Evolutionary conservation across 2,888 invertebrate genomes (phyloP), one percentile per base, ranked within the genome.

Genomic region (Alcis repandata): DNA sequence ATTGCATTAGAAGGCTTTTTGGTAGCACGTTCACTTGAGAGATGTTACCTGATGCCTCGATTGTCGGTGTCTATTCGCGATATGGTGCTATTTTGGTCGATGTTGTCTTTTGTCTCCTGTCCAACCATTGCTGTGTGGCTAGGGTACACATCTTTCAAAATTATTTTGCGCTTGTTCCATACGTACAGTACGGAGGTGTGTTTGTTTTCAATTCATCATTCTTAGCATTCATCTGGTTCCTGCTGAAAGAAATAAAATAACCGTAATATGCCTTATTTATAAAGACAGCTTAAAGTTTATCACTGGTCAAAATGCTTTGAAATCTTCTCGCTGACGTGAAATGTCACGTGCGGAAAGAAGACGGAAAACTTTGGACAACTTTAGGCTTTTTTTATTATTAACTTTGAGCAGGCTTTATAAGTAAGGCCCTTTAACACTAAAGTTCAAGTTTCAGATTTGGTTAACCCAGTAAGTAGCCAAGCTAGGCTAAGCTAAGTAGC

Each of bases 61-160:
- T 65, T 72, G 70, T 71, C 71, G 71, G 82, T 75, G 71, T 59
- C 13, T 57, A 48, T 68, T 49, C 62, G 70, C 64, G 48, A 62
- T 63, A 62, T 67, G 49, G 67, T 67, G 62, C 51, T 67, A 51
- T 57, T 40, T 63, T 48, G 68, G 17, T 67, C 43, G 59, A 65
- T 73, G 70, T 68, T 71, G 57, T 70, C 62, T 72, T 75, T 73
- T 79, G 77, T 77, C 70, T 80, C 83, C 82, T 85, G 86, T 91
- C 86, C 87, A 88, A 76, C 85, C 83, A 79, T 84, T 85, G 86
- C 84, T 82, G 84, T 85, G 77, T 82, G 88, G 88, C 80, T 89
- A 87, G 89, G 90, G 90, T 88, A 87, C 83, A 91, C 92, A 92
- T 92, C 92, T 92, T 92, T 92, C 92, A 92, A 90, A 82, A 73